Base-by-base conservation (phyloP, 2,797 vertebrate species). In the Helarctos malayanus region DNA sequence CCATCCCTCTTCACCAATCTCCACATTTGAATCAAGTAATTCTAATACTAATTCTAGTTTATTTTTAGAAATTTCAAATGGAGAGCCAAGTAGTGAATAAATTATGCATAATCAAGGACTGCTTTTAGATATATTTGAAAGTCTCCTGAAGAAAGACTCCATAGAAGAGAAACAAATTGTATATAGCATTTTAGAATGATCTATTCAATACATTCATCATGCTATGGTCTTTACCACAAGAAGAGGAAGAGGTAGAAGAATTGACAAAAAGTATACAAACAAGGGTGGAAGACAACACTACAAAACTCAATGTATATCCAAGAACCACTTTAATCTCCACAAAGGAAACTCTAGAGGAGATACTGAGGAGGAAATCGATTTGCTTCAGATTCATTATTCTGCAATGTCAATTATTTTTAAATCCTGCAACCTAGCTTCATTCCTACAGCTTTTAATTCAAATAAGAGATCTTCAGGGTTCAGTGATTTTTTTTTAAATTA, bases 331-430 rank as follows among this genome's bases (percentile, higher is more conserved):
- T n/a, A 79, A 76, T 94, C 3, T 56, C 6, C 27, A 91, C 21
- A 75, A 69, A 11, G 3, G 11, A 47, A 78, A 59, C 19, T 89
- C 15, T 2, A 75, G 8, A 69, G 13, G 35, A 59, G 18, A 54
- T 10, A 0, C 8, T 61, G 25, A 0, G 4, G 13, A 52, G 5
- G 27, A 3, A 90, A 56, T 1, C 10, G 29, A 79, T 79, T 92
- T 91, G 25, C 25, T 83, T 94, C 52, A 89, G 27, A 89, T 80
- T 94, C 41, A 71, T n/a, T 19, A 80, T 95, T 90, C 45, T 89
- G 1, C 7, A 73, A 2, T 35, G 35, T n/a, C 21, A 12, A 10
- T 84, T 83, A 80, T 75, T 94, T 82, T 87, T 84, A 68, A 59
- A 61, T 82, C 59, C 27, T 49, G 1, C 4, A 69, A 68, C 29